These are phyloP conservation scores for Meiosimyza decipiens DNA, from an alignment of 2,888 invertebrate species.

Conservation along the genomic window DNA sequence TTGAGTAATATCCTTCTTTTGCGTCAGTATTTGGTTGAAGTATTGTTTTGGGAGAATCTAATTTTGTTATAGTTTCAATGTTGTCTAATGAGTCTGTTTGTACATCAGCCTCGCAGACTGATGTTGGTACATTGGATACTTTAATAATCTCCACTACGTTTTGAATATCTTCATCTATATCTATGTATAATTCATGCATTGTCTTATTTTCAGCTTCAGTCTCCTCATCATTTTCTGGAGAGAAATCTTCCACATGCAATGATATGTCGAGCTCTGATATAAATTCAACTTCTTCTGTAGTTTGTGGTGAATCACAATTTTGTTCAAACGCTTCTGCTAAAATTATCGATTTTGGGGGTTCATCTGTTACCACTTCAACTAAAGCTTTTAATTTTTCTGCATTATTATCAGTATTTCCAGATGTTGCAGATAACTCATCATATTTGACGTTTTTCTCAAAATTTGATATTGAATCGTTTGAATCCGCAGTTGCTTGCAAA, in stretches of 20 bases:
- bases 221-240: slow-evolving; percentile 13
- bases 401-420: slow-evolving; percentile 47
- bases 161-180: too few relatives aligned
- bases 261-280: too few relatives aligned
- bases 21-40: too few relatives aligned
- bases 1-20: too few relatives aligned
- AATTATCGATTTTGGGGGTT: too few relatives aligned
- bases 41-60: slow-evolving; percentile 15
- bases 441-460: background rate
- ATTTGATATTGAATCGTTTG: background rate
- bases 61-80: slow-evolving; percentile 20
- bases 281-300: too few relatives aligned
- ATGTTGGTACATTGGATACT: slow-evolving; percentile 50
- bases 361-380: too few relatives aligned
- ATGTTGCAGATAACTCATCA: slow-evolving; percentile 45
- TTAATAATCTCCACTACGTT: slow-evolving; percentile 28
- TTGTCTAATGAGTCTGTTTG: slow-evolving; percentile 31
- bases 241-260: slow-evolving; percentile 28
- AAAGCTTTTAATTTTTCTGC: slow-evolving; percentile 28
- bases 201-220: slow-evolving; percentile 9
- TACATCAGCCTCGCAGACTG: slow-evolving; percentile 46
- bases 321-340: too few relatives aligned
- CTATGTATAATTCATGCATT: background rate
- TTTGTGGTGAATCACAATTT: too few relatives aligned
- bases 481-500: background rate